phyloP scores from a whole-genome alignment of 2,888 invertebrate species.

The Phengaris alcon region DNA sequence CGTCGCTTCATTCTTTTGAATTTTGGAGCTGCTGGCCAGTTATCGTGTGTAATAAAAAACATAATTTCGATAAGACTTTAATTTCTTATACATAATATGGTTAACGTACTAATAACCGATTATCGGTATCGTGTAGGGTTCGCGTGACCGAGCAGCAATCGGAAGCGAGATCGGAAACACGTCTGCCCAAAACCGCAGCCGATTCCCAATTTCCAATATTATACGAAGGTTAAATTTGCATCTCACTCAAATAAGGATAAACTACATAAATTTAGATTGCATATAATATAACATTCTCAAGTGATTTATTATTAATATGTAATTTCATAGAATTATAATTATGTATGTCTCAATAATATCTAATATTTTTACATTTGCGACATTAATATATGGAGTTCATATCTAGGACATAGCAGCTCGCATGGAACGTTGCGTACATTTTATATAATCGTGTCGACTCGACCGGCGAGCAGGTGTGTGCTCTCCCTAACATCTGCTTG shows the following conservation, averaged over 20 bases:
- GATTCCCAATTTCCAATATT: constrained; percentile 73
- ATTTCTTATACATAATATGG: constrained; percentile 14
- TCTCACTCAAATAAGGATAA: constrained; percentile 40
- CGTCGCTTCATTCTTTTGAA: neutral
- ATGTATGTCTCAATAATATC: constrained; percentile 36
- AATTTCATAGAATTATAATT: constrained; percentile 15
- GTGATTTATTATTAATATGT: neutral
- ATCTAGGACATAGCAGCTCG: constrained; percentile 74
- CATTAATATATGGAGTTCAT: constrained; percentile 54
- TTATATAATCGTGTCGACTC: constrained; percentile 59
- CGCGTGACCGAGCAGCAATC: constrained; percentile 64
- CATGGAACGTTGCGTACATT: constrained; percentile 68
- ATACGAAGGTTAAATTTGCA: constrained; percentile 61
- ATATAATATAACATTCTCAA: neutral
- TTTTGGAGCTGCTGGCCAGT: neutral
- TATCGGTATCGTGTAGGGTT: constrained; percentile 50
- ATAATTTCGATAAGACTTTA: constrained; percentile 15
- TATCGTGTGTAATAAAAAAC: constrained; percentile 1
- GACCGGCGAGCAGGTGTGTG: constrained; percentile 38
- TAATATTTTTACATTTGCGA: constrained; percentile 46
- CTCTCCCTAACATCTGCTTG: constrained; percentile 69
- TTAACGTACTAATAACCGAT: constrained; percentile 33
- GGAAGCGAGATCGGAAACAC: constrained; percentile 75
- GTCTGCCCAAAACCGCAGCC: constrained; percentile 73
- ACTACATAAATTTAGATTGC: neutral